A percentile compares a stretch with the other conserved stretches of the same genome.
phyloP scores from a whole-genome alignment of 2,797 vertebrate genomes.

The Falco berigora region DNA sequence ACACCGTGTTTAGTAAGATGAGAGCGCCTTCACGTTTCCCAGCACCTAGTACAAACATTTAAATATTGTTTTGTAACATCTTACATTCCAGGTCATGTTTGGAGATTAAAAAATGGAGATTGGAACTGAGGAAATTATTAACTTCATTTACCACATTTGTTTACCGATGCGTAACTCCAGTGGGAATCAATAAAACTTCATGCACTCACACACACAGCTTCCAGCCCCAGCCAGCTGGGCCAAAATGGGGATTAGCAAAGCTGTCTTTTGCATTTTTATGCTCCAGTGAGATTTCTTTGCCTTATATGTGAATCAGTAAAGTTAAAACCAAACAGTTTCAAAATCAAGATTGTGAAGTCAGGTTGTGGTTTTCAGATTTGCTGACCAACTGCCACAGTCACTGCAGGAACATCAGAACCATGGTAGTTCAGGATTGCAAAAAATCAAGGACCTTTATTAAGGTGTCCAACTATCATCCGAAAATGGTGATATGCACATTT shows the following conservation, averaged over 20 bases:
- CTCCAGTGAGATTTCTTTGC: constrained; percentile 4
- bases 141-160: constrained; percentile 34
- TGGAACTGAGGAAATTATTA: constrained; percentile 61
- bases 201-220: neutral
- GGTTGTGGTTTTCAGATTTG: neutral
- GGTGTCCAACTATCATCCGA: neutral
- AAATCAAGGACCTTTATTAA: neutral
- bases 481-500: neutral
- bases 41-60: neutral
- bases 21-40: neutral
- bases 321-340: neutral
- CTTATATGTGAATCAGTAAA: neutral
- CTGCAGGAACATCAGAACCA: neutral
- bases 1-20: neutral
- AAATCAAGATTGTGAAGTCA: neutral
- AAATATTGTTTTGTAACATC: constrained; percentile 55
- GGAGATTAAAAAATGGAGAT: neutral
- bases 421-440: neutral
- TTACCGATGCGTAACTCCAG: neutral
- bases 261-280: constrained; percentile 20
- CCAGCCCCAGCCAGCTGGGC: neutral
- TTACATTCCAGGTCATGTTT: constrained; percentile 30
- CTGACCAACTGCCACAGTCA: neutral
- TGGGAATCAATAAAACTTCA: constrained; percentile 42
- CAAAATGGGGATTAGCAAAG: constrained; percentile 10